Evolutionary conservation across 2,888 invertebrate genomes (phyloP).

Genomic region (Caenorhabditis sp.): DNA sequence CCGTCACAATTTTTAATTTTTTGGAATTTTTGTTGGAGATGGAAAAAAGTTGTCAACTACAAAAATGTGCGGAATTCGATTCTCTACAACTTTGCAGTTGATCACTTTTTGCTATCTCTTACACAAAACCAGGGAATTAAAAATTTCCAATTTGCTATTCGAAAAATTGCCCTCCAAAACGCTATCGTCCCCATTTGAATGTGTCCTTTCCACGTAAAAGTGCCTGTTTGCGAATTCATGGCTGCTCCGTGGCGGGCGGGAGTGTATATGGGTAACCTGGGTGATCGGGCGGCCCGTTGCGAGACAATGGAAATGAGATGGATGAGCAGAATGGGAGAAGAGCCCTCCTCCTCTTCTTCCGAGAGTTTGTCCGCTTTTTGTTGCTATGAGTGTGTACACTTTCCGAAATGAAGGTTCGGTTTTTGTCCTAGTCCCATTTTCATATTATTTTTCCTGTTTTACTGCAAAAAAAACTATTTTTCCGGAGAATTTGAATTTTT

Average conservation of each 20-base stretch:
- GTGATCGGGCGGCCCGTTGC: constrained; percentile 21
- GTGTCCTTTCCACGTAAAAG: neutral
- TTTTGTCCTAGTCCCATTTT: too few relatives aligned
- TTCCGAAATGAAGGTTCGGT: too few relatives aligned
- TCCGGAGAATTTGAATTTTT: too few relatives aligned
- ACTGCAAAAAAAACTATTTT: too few relatives aligned
- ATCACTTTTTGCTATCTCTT: neutral
- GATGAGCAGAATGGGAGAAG: neutral
- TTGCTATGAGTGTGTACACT: constrained; percentile 20
- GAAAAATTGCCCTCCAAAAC: too few relatives aligned
- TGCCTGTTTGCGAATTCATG: neutral
- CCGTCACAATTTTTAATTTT: too few relatives aligned
- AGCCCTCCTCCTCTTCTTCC: neutral
- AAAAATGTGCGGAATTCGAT: too few relatives aligned
- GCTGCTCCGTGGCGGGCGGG: constrained; percentile 5
- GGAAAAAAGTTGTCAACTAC: neutral
- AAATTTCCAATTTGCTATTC: too few relatives aligned
- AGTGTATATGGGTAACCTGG: constrained; percentile 49
- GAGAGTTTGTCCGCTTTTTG: neutral
- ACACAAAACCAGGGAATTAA: too few relatives aligned
- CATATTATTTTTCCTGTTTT: too few relatives aligned
- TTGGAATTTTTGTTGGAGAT: too few relatives aligned
- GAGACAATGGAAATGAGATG: constrained; percentile 23
- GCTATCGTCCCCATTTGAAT: neutral
- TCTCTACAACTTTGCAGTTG: neutral